Evolutionary conservation across 2,888 invertebrate genomes (phyloP).

Genomic region (Unio pictorum): DNA sequence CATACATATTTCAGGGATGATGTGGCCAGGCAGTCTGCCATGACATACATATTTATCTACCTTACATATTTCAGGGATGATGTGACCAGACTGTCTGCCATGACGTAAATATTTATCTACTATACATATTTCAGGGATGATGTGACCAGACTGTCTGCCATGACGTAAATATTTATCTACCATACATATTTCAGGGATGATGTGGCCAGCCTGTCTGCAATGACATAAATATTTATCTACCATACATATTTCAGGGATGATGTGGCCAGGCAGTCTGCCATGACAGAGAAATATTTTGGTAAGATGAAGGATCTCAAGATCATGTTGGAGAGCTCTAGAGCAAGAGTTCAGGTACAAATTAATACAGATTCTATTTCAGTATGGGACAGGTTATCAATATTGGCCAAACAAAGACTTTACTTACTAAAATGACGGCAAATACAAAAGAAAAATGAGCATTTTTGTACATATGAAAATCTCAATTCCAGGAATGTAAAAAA

Average conservation of each 20-base stretch:
- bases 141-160: too few relatives aligned
- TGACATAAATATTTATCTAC: constrained; percentile 15
- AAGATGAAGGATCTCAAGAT: constrained; percentile 61
- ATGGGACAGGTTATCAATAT: neutral
- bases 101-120: too few relatives aligned
- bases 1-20: constrained; percentile 45
- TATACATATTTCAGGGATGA: too few relatives aligned
- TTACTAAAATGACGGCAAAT: neutral
- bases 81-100: too few relatives aligned
- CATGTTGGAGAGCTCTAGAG: constrained; percentile 59
- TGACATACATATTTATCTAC: too few relatives aligned
- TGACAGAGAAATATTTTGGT: constrained; percentile 47
- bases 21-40: constrained; percentile 35
- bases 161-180: neutral
- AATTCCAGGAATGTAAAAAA: too few relatives aligned
- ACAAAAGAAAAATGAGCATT: neutral
- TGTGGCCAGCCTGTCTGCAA: constrained; percentile 36
- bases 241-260: constrained; percentile 45
- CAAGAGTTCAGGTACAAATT: constrained; percentile 49
- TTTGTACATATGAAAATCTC: too few relatives aligned
- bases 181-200: constrained; percentile 45
- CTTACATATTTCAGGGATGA: too few relatives aligned
- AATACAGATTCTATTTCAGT: neutral
- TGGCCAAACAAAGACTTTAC: neutral
- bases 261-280: constrained; percentile 35